These are phyloP conservation scores for Calyptomena viridis DNA, from an alignment of 2,113 vertebrate genomes.

Conservation along the genomic window DNA sequence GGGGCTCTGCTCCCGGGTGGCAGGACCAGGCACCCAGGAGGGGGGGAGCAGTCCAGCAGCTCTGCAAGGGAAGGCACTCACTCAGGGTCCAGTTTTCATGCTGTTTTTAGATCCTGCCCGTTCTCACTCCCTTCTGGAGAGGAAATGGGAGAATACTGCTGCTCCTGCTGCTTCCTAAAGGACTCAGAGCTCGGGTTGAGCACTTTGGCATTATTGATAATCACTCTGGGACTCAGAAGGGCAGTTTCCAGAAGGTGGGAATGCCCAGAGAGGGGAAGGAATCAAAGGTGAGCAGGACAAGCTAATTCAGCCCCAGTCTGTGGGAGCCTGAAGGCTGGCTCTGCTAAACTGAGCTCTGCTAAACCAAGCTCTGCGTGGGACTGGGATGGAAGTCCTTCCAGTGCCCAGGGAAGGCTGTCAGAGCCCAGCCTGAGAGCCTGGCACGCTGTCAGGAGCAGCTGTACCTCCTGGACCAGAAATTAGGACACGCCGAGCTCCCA, in stretches of 20 bases:
- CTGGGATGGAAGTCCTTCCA: background rate
- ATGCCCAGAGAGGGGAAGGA: background rate
- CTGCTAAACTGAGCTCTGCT: too few relatives aligned
- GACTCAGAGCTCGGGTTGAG: background rate
- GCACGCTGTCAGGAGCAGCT: background rate
- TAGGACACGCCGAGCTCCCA: background rate
- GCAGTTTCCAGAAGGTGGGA: background rate
- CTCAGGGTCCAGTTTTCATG: background rate
- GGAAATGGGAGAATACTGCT: background rate
- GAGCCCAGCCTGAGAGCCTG: background rate
- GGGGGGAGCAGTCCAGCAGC: background rate
- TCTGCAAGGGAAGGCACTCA: background rate
- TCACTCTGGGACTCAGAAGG: background rate
- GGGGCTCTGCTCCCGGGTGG: background rate
- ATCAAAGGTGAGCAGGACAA: background rate
- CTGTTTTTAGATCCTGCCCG: background rate
- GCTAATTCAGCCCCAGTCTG: background rate
- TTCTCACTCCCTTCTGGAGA: background rate
- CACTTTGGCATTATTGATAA: background rate
- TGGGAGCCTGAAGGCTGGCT: background rate
- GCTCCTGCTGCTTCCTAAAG: background rate
- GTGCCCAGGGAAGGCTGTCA: background rate
- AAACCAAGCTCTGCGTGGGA: background rate
- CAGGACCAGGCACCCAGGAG: background rate
- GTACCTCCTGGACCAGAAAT: background rate